These are phyloP conservation scores for Crax fasciolata DNA, from an alignment of 2,797 vertebrate species.

Conservation along the genomic window DNA sequence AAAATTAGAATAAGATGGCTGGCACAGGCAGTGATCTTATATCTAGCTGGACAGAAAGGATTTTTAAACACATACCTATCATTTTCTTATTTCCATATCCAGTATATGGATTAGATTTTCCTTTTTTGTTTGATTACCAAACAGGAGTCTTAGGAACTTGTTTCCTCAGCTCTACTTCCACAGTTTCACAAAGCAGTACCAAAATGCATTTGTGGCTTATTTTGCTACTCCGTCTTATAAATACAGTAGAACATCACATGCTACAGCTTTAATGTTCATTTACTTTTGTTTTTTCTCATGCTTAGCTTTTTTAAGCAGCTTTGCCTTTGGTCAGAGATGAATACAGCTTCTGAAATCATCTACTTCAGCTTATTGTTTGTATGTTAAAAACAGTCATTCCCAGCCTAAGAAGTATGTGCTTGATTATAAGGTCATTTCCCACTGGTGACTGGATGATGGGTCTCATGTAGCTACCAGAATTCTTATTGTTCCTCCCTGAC, in stretches of 20 bases:
- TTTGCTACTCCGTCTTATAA: conserved; percentile 10
- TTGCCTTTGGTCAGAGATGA: neutral
- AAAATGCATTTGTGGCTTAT: neutral
- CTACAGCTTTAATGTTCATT: neutral
- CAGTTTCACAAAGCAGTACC: neutral
- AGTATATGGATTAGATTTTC: neutral
- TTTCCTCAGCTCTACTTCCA: neutral
- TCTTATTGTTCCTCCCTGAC: neutral
- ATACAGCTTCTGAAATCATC: neutral
- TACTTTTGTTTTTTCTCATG: neutral
- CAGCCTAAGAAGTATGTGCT: neutral
- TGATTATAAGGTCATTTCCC: neutral
- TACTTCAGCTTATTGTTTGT: neutral
- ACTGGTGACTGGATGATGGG: neutral
- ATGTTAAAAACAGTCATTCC: neutral
- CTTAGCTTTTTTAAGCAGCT: neutral
- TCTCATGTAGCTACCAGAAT: neutral
- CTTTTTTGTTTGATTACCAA: neutral
- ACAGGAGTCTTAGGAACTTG: neutral
- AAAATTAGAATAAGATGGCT: neutral
- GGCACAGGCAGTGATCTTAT: neutral
- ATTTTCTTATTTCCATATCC: neutral
- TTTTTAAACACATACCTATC: neutral
- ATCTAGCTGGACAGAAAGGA: neutral
- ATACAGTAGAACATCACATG: neutral